Evolutionary conservation across 2,888 invertebrate genomes (phyloP), one percentile per base, ranked within the genome.

Genomic region (Cephalotes varians): DNA sequence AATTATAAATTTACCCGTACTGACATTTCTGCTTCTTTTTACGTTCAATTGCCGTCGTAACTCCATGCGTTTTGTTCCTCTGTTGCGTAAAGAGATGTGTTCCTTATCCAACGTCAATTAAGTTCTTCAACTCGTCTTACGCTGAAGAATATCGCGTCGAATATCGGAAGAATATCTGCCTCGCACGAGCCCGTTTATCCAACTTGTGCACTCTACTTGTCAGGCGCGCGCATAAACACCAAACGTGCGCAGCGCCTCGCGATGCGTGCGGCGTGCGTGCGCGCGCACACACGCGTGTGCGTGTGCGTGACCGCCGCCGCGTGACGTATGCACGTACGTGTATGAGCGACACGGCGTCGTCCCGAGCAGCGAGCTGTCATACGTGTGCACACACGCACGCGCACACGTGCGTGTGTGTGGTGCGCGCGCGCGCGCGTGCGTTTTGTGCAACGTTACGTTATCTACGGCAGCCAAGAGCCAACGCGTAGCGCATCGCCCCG

Each of bases 371-470:
- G 44, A 28, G 28, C 51, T 4, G 54, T 1, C 21, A 25, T 25
- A 6, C 1, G 49, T 31, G 37, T 15, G n/a, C 44, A 69, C 82
- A 81, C 81, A 74, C 77, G 82, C 69, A 18, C 3, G 21, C 5
- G 5, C 18, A 6, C 21, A 34, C 6, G 37, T 25, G 62, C 3
- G 62, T 37, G 37, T 47, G 2, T 12, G 37, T 58, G 58, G 34
- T 12, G 62, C 25, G 62, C 37, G 44, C 37, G 21, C 12, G 62
- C 62, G 37, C 62, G 62, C 37, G 62, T 62, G 62, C 62, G 62
- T 62, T 74, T 65, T 65, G 85, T 88, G 85, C 85, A 83, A 88
- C 67, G 67, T 64, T 87, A 86, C 86, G 86, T 64, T 64, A 64
- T 64, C 82, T 85, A 77, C 82, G 69, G 15, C 44, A 47, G 18